These are phyloP conservation scores for Isotomurus palustris DNA, from an alignment of 2,888 invertebrate species.

Conservation along the genomic window DNA sequence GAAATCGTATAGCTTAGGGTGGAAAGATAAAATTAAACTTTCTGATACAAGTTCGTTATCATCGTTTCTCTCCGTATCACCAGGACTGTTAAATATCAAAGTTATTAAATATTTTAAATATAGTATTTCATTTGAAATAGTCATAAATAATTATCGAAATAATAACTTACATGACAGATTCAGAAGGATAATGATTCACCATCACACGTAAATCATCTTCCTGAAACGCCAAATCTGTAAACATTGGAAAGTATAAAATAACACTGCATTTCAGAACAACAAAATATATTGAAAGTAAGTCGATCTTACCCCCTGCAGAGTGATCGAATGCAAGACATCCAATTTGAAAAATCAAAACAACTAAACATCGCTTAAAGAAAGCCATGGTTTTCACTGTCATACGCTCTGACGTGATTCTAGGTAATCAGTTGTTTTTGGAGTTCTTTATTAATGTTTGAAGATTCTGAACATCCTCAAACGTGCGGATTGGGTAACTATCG, in stretches of 20 bases:
- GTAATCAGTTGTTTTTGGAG: too few species aligned
- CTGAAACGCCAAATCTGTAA: slow-evolving; percentile 36
- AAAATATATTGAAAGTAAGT: slow-evolving; percentile 1
- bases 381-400: slow-evolving; percentile 32
- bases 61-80: slow-evolving; percentile 13
- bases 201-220: slow-evolving; percentile 39
- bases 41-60: slow-evolving; percentile 45
- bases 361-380: slow-evolving; percentile 34
- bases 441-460: too few species aligned
- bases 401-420: too few species aligned
- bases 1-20: slow-evolving; percentile 65
- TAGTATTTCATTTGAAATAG: background rate
- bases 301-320: slow-evolving; percentile 30
- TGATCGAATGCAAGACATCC: slow-evolving; percentile 42
- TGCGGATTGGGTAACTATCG: too few species aligned
- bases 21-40: slow-evolving; percentile 53
- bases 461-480: too few species aligned
- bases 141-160: background rate
- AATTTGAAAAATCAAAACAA: slow-evolving; percentile 37
- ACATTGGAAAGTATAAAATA: background rate
- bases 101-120: background rate
- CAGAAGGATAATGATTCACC: slow-evolving; percentile 29
- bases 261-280: background rate
- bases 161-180: slow-evolving; percentile 21
- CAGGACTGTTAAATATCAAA: background rate